Conservation (phyloP, 2,888 invertebrate genomes). For the Plutella xylostella region DNA sequence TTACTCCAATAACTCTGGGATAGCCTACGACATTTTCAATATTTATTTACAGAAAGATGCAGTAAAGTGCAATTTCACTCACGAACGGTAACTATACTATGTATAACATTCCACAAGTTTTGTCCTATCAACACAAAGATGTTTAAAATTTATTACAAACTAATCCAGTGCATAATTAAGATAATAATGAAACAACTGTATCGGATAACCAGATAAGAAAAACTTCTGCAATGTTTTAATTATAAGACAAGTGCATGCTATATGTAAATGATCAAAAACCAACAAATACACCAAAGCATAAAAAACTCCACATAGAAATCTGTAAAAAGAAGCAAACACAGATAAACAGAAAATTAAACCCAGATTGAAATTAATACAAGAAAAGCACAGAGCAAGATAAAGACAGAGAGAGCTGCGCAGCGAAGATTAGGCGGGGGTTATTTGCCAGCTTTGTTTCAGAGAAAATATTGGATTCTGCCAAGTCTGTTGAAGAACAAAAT, state of each 20-base stretch:
- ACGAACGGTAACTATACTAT: too few relatives aligned
- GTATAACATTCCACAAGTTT: too few relatives aligned
- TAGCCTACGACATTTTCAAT: too few relatives aligned
- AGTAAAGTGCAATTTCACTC: too few relatives aligned
- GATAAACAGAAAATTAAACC: slow-evolving; percentile 23
- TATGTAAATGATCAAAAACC: too few relatives aligned
- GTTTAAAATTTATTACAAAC: too few relatives aligned
- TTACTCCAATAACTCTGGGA: too few relatives aligned
- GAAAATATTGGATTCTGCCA: slow-evolving; percentile 33
- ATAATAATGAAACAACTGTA: too few relatives aligned
- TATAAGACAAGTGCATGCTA: slow-evolving; percentile 33
- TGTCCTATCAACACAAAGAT: too few relatives aligned
- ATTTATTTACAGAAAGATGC: too few relatives aligned
- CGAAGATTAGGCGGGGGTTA: slow-evolving; percentile 65
- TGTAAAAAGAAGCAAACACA: slow-evolving; percentile 31
- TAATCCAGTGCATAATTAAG: too few relatives aligned
- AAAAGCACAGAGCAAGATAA: slow-evolving; percentile 58
- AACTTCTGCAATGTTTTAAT: not conserved
- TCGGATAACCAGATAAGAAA: not conserved
- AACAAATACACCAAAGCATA: slow-evolving; percentile 26
- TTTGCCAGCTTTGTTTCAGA: slow-evolving; percentile 56
- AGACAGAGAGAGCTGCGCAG: too few relatives aligned
- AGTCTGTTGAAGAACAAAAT: slow-evolving; percentile 4
- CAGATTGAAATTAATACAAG: slow-evolving; percentile 32
- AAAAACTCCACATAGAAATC: slow-evolving; percentile 28